These are phyloP conservation scores for Anseranas semipalmata DNA, from an alignment of 2,113 vertebrate species.

Conservation along the genomic window DNA sequence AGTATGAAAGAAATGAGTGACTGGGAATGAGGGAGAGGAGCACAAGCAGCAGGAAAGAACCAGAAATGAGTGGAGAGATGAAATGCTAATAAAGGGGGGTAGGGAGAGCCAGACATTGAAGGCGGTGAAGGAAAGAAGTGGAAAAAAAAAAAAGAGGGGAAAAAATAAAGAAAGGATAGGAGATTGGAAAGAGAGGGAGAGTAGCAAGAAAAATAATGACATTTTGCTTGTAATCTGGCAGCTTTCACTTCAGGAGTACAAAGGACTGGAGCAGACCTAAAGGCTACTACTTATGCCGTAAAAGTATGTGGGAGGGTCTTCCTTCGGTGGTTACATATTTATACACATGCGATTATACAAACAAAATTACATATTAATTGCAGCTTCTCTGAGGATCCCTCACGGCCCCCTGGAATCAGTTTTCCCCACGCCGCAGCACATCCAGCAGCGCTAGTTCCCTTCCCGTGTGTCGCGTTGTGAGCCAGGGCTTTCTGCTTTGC, in stretches of 20 bases:
- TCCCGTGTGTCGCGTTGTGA: fast-evolving
- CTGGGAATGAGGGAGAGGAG: conserved; percentile 7
- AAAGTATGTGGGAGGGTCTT: not conserved
- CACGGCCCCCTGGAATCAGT: not conserved
- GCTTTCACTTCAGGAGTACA: not conserved
- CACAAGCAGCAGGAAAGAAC: conserved; percentile 1
- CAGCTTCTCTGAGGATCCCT: not conserved
- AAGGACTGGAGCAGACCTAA: not conserved
- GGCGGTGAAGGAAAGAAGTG: not conserved
- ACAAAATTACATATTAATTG: not conserved
- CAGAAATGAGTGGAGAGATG: not conserved
- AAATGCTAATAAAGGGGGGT: not conserved
- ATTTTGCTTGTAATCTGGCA: not conserved
- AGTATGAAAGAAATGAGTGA: conserved; percentile 48
- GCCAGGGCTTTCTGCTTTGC: not conserved
- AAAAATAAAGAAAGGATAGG: not conserved
- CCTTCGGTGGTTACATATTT: not conserved
- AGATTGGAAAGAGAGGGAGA: not conserved
- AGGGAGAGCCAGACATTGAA: not conserved
- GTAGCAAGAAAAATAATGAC: not conserved
- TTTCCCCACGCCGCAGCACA: not conserved
- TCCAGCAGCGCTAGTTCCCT: not conserved
- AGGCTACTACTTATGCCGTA: not conserved
- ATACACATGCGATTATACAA: not conserved
- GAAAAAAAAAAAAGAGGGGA: not conserved